Evolutionary conservation across 2,113 vertebrate genomes (phyloP).

Genomic region (Elephas maximus): DNA sequence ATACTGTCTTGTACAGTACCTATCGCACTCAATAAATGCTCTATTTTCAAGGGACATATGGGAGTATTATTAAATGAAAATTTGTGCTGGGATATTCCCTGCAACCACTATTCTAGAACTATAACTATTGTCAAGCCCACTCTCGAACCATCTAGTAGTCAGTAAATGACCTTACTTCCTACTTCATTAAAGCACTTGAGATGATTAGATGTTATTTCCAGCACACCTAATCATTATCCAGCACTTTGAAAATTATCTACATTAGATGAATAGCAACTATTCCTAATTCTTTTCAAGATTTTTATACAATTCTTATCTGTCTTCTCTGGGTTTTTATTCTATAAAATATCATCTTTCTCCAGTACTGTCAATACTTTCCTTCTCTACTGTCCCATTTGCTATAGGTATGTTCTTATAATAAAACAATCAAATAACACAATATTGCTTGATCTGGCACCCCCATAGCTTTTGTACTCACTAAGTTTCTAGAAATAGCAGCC

Average conservation of each 20-base stretch:
- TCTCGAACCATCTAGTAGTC: background rate
- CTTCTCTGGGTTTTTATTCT: background rate
- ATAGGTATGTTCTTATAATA: background rate
- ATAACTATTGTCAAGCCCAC: background rate
- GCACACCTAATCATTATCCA: background rate
- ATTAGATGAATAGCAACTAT: background rate
- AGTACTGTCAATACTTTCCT: background rate
- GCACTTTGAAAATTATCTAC: background rate
- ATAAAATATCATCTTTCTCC: background rate
- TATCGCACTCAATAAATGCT: background rate
- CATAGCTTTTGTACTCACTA: background rate
- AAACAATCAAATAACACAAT: background rate
- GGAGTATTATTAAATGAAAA: background rate
- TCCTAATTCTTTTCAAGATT: background rate
- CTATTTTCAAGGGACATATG: background rate
- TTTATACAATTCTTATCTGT: background rate
- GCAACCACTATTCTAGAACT: background rate
- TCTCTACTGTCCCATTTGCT: background rate
- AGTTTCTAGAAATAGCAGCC: background rate
- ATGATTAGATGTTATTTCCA: background rate
- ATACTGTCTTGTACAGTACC: background rate
- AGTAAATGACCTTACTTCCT: background rate
- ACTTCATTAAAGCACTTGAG: background rate
- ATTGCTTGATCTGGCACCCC: background rate
- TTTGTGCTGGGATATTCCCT: background rate